A percentile compares a stretch with the other conserved stretches of the same genome.
These are phyloP conservation scores for Oophaga pumilio DNA, from an alignment of 2,113 vertebrate genomes.

Conservation along the genomic window DNA sequence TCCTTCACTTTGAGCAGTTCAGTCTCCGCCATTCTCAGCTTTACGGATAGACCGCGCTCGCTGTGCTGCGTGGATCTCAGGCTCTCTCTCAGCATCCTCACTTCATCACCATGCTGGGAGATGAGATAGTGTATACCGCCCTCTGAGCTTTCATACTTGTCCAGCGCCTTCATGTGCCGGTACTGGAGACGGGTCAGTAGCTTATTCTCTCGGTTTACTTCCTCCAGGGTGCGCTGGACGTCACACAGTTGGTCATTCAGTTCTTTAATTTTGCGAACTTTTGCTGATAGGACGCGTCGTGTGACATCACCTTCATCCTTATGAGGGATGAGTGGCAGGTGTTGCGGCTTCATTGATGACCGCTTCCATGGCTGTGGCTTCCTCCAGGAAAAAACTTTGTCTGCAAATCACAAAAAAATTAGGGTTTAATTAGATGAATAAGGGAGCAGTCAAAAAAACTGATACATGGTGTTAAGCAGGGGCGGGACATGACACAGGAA, in stretches of 20 bases:
- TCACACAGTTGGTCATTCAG: background rate
- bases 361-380: background rate
- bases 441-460: background rate
- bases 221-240: background rate
- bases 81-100: background rate
- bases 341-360: background rate
- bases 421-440: background rate
- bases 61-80: background rate
- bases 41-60: background rate
- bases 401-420: background rate
- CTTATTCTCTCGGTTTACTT: background rate
- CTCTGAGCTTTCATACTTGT: background rate
- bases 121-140: background rate
- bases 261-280: background rate
- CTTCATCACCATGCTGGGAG: background rate
- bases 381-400: slow-evolving; percentile 10
- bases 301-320: background rate
- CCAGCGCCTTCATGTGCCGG: background rate
- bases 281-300: background rate
- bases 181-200: background rate
- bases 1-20: background rate
- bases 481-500: background rate
- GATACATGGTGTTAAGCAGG: no score
- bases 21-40: background rate
- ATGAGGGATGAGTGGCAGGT: background rate